A percentile compares a stretch with the other conserved stretches of the same genome.
These are phyloP conservation scores for Oophaga pumilio DNA, from an alignment of 2,113 vertebrate species.

Conservation along the genomic window DNA sequence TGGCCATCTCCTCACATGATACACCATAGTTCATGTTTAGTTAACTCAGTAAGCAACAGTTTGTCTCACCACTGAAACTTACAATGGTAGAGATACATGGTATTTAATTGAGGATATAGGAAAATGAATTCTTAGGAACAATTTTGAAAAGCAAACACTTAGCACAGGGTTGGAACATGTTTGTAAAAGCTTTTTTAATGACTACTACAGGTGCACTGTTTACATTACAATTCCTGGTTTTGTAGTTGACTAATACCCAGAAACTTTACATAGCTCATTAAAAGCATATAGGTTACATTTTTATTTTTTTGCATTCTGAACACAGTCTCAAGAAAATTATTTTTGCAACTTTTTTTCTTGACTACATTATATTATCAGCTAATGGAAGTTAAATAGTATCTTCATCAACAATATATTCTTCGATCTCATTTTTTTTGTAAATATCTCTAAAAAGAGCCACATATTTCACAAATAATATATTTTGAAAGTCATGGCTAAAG, in stretches of 20 bases:
- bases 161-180: constrained; percentile 13
- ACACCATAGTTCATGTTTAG: too few species aligned
- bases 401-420: constrained; percentile 14
- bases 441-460: constrained; percentile 27
- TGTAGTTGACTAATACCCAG: neutral
- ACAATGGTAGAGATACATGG: neutral
- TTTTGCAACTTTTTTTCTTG: neutral
- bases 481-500: constrained; percentile 65
- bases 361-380: neutral
- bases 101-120: neutral
- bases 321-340: neutral
- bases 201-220: neutral
- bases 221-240: constrained; percentile 1
- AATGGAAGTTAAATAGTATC: neutral
- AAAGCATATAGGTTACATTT: neutral
- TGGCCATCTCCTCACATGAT: too few species aligned
- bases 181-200: constrained; percentile 14
- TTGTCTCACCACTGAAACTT: neutral
- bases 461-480: constrained; percentile 63
- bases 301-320: constrained; percentile 8
- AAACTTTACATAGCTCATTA: constrained; percentile 7
- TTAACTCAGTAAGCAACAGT: neutral
- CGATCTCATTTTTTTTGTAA: constrained; percentile 22
- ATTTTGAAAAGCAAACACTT: constrained; percentile 11
- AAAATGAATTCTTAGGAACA: constrained; percentile 5